These are phyloP conservation scores for Rotaria sp. DNA, from an alignment of 2,888 invertebrate species.

Conservation along the genomic window DNA sequence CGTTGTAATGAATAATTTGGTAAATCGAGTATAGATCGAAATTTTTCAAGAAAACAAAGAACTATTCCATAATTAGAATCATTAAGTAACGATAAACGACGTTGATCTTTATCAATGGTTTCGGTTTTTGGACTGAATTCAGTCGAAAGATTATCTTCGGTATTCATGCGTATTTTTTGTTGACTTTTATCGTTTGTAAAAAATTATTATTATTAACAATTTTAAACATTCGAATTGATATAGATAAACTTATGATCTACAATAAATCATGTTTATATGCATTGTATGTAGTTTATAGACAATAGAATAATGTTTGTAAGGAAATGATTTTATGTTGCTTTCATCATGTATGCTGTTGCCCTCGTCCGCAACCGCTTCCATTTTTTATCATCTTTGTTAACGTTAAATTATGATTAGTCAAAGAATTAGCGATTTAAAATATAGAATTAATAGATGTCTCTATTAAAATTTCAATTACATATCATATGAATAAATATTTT, in stretches of 20 bases:
- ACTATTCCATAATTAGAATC: neutral
- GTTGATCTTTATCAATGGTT: neutral
- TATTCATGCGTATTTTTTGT: neutral
- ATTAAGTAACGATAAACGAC: neutral
- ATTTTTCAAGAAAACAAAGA: slow-evolving; percentile 19
- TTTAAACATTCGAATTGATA: neutral
- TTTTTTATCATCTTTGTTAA: neutral
- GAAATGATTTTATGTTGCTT: neutral
- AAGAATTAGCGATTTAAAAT: neutral
- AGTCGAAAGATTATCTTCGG: neutral
- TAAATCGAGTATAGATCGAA: slow-evolving; percentile 6
- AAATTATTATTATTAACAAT: neutral
- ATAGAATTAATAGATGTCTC: neutral
- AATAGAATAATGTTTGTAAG: neutral
- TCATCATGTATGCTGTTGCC: neutral
- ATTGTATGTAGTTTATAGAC: neutral
- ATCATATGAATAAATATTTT: too few relatives aligned
- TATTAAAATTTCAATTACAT: neutral
- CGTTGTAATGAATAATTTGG: neutral
- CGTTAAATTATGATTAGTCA: neutral
- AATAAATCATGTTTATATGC: neutral
- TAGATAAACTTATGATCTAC: neutral
- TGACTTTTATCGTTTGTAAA: neutral
- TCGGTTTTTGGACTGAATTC: neutral
- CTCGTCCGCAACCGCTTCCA: neutral